These are phyloP conservation scores for Chelidonichthys spinosus DNA, from an alignment of 2,797 vertebrate species.

Conservation along the genomic window DNA sequence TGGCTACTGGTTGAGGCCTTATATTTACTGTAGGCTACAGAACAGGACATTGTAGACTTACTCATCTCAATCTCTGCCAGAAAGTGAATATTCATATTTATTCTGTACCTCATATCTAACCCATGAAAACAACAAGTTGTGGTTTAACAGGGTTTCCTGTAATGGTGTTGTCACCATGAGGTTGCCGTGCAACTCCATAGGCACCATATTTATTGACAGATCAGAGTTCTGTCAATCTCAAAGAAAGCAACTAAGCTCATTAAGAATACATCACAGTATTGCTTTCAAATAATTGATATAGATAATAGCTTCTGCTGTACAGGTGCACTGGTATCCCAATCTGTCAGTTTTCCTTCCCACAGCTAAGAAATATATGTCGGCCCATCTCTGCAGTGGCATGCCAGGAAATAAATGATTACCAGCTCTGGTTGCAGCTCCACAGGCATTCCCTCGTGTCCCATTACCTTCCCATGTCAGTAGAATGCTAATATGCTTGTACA, in stretches of 20 bases:
- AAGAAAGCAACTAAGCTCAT: not conserved
- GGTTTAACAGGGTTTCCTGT: not conserved
- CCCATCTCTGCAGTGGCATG: constrained; percentile 60
- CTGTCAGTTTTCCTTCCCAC: constrained; percentile 36
- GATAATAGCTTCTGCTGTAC: no score
- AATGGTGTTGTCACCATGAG: not conserved
- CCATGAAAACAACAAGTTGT: not conserved
- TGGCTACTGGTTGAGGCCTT: not conserved
- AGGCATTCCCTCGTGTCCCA: constrained; percentile 65
- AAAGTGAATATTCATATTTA: not conserved
- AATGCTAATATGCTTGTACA: constrained; percentile 80
- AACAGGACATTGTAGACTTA: not conserved
- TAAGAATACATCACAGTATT: no score
- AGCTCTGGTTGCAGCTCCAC: constrained; percentile 77
- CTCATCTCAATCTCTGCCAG: not conserved
- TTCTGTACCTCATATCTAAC: not conserved
- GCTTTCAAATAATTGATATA: not conserved
- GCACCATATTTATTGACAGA: not conserved
- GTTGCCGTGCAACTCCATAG: not conserved
- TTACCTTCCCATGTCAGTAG: constrained; percentile 82
- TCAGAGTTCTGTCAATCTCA: not conserved
- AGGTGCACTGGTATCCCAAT: constrained; percentile 3
- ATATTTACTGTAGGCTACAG: not conserved
- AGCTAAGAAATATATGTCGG: constrained; percentile 55
- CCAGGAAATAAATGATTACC: constrained; percentile 81